Conservation (phyloP, 2,888 invertebrate genomes). For the Pollenia amentaria region DNA sequence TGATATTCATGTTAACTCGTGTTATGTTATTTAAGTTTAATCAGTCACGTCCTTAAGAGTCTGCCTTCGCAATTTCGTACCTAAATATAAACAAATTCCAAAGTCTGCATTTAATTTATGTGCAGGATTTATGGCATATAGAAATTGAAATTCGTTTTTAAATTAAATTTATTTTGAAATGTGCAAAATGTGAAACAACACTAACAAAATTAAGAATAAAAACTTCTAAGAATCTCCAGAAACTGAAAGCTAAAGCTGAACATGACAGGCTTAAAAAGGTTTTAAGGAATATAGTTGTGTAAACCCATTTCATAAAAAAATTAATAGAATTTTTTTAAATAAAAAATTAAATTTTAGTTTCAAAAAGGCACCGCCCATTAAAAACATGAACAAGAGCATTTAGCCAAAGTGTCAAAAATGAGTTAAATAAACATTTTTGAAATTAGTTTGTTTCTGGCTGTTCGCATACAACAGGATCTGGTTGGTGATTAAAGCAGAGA, state of each 20-base stretch:
- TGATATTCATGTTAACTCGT: too few relatives aligned
- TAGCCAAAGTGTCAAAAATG: conserved; percentile 68
- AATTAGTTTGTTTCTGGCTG: conserved; percentile 1
- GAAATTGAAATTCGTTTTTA: conserved; percentile 53
- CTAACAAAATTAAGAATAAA: background rate
- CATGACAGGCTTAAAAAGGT: conserved; percentile 64
- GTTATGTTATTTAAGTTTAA: too few relatives aligned
- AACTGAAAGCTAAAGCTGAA: conserved; percentile 64
- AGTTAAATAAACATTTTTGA: conserved; percentile 25
- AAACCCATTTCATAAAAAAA: conserved; percentile 24
- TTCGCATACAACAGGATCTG: too few relatives aligned
- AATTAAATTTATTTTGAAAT: conserved; percentile 33
- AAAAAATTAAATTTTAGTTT: background rate
- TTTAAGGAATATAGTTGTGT: background rate
- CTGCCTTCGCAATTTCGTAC: background rate
- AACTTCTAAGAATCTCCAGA: conserved; percentile 57
- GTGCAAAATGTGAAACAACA: background rate
- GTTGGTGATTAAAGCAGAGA: too few relatives aligned
- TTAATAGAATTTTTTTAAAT: conserved; percentile 59
- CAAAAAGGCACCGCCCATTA: conserved; percentile 34
- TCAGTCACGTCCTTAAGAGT: background rate
- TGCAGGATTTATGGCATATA: conserved; percentile 50
- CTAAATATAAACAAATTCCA: background rate
- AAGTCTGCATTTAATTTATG: conserved; percentile 61
- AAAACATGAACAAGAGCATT: conserved; percentile 46